Evolutionary conservation across 2,113 vertebrate genomes (phyloP), one percentile per base, ranked within the genome.

Genomic region (pig (Sus scrofa)): DNA sequence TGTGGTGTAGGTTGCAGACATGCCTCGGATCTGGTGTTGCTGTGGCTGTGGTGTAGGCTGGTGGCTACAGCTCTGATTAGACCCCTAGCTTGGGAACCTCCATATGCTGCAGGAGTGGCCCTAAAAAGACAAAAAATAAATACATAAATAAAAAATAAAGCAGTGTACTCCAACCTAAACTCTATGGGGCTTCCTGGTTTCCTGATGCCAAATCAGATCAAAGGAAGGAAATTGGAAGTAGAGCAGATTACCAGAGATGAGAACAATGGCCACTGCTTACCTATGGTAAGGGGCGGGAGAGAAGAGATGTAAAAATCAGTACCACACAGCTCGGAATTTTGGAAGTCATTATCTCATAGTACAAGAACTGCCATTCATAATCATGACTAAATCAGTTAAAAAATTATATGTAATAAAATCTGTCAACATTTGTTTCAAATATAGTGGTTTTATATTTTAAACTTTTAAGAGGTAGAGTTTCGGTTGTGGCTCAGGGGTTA

Each of bases 321-420:
- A 27, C 30, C 30, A 86, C 52, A 75, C 3, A 81, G 91, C 22
- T 30, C 7, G 1, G 11, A 78, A 74, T 54, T 87, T 30, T 84
- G 14, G 54, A 89, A 89, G 54, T 62, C 26, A 63, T 60, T 77
- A 85, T 81, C 92, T 94, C 62, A 85, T 9, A 85, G 22, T 77
- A 58, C 19, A 78, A 82, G 24, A 94, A 89, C n/a, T 92, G 56
- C 10, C 73, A 77, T 52, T 89, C 13, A 54, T 30, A 86, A 37
- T 65, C 10, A 56, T 90, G 63, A 86, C 74, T 68, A 77, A 93
- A 82, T 77, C 22, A 91, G 60, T 15, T 75, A 90, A 86, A 96
- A 96, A 89, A 74, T 19, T 84, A n/a, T 20, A 78, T 32, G 22
- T 58, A 54, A n/a, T 30, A 87, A 86, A 50, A 79, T 19, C 50